phyloP scores from a whole-genome alignment of 2,797 vertebrate species.

The Macropus fuliginosus region DNA sequence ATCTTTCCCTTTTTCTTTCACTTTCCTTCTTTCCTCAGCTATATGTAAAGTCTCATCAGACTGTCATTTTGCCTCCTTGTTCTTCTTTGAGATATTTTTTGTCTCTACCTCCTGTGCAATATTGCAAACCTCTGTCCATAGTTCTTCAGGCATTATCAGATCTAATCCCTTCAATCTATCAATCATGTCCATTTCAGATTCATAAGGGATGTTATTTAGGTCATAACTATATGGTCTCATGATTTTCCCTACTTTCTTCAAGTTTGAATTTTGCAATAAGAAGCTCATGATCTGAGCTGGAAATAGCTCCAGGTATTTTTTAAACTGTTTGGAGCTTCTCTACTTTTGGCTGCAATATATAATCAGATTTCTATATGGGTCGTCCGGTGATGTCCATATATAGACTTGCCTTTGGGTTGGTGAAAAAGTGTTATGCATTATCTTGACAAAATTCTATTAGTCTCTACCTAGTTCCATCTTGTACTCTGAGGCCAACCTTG shows the following conservation, averaged over 20 bases:
- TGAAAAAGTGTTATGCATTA: background rate
- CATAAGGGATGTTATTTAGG: background rate
- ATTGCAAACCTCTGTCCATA: background rate
- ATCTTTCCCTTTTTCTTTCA: background rate
- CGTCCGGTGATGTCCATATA: background rate
- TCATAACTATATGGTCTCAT: background rate
- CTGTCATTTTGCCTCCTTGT: background rate
- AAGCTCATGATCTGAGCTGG: no score
- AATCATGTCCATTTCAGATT: background rate
- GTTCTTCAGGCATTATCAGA: background rate
- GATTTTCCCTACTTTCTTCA: background rate
- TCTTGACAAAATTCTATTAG: background rate
- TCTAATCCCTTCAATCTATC: background rate
- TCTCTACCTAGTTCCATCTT: background rate
- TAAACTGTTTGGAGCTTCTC: background rate
- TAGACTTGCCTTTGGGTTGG: background rate
- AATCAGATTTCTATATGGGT: background rate
- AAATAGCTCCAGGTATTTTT: background rate
- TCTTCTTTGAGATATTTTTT: background rate
- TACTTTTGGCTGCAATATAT: background rate
- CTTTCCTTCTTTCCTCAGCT: background rate
- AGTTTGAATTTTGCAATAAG: background rate
- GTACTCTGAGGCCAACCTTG: background rate
- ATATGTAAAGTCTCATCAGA: background rate
- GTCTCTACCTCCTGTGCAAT: no score